Base-by-base conservation (phyloP, 2,797 vertebrate species). In the Hoplostethus mediterraneus region DNA sequence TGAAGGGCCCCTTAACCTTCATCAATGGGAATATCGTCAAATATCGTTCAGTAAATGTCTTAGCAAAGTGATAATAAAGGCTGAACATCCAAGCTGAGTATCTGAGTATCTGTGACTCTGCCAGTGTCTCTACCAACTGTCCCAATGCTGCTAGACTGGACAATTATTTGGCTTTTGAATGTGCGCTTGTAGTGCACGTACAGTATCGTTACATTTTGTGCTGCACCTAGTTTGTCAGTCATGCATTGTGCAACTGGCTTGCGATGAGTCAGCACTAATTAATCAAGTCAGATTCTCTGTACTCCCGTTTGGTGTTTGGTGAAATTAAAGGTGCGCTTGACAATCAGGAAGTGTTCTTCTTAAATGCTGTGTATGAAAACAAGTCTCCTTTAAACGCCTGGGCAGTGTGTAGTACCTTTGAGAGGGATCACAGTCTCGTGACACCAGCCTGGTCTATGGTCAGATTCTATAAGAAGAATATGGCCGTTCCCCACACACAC, bases 1-100 rank as follows among this genome's bases (percentile, higher is more conserved):
- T 31, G 25, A 69, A 57, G 53, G 52, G 74, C 73, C 61, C 55
- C n/a, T 51, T 67, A 78, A 74, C 76, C 78, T 76, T 85, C 63
- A 82, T 78, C 71, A 57, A 79, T 81, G 59, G 59, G 60, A 68
- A 78, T 45, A 76, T 74, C 54, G 61, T 77, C 79, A 61, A 62
- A 63, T 63, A 77, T 85, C 73, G 78, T 72, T 57, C 59, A 63
- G 54, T 14, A n/a, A 6, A 53, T 73, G 57, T 49, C 61, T 74
- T 57, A 38, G 21, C 71, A 4, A 57, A 33, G 30, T 45, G 49
- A 51, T 40, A 62, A 76, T 71, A 2, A 64, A 47, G 33, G 17
- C 51, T 53, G 45, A 45, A 13, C 44, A 14, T 16, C 44, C 44
- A 5, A 45, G 13, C 5, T n/a, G n/a, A n/a, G n/a, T 14, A 5